Conservation (phyloP, 2,797 vertebrate species). For the Sorex maritimensis region DNA sequence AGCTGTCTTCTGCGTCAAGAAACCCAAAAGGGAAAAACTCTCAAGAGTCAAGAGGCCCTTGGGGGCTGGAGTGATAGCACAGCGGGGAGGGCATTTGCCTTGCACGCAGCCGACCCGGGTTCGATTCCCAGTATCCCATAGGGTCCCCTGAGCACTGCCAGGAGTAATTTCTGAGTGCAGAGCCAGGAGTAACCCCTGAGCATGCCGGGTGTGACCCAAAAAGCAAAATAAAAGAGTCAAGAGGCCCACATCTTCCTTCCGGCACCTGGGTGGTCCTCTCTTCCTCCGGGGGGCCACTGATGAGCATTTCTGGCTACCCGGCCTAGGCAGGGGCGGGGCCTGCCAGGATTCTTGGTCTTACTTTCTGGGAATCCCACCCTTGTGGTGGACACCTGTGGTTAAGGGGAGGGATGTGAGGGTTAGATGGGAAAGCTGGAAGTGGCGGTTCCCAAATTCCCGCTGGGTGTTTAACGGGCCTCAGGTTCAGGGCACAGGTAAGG, state of each 20-base stretch:
- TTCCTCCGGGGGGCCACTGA: neutral
- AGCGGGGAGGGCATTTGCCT: no score
- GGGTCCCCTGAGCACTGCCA: no score
- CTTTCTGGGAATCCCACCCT: slow-evolving; percentile 27
- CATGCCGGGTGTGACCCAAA: no score
- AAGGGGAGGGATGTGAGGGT: neutral
- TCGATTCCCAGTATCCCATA: no score
- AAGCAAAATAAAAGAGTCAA: no score
- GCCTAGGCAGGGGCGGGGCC: neutral
- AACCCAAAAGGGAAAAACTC: no score
- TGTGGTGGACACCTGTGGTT: neutral
- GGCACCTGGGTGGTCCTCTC: neutral
- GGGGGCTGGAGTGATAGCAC: no score
- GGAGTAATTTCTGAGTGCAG: no score
- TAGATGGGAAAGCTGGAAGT: neutral
- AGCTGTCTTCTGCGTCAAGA: no score
- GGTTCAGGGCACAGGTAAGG: neutral
- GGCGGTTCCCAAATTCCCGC: no score
- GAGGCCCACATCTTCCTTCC: neutral
- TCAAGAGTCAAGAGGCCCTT: neutral
- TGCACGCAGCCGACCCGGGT: no score
- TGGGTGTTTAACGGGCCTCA: neutral
- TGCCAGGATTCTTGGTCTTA: neutral
- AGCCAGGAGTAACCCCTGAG: no score
- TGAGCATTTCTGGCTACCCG: neutral